Evolutionary conservation across 2,888 invertebrate genomes (phyloP), one percentile per base, ranked within the genome.

Genomic region (Schizotus pectinicornis): DNA sequence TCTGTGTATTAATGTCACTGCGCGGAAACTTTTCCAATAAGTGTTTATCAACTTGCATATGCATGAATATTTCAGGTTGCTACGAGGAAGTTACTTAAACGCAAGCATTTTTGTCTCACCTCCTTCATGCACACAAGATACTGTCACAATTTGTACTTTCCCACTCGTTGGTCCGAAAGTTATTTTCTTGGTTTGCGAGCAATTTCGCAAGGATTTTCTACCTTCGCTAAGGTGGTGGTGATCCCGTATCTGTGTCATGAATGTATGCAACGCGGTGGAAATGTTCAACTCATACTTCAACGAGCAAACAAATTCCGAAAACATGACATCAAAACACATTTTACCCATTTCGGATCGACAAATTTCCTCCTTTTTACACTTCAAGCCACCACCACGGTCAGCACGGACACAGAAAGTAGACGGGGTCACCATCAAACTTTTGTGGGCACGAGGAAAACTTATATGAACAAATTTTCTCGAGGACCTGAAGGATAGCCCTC

Each of bases 1-100:
- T 82, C 82, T 74, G 72, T 81, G 82, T 83, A 84, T 84, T 83
- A 83, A 84, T 84, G 82, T 83, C 81, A 83, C 71, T 72, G 70
- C 68, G 72, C 72, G 72, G 71, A 73, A 73, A 74, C 72, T 74
- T 74, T 74, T 73, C 72, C 75, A 73, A 72, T 73, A 70, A 72
- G 68, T 71, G 68, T 72, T 74, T 74, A 75, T 71, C 70, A 69
- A 68, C 69, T 67, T 71, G 73, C 73, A 74, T 73, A 74, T 73
- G 72, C 70, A 74, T 59, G 55, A 59, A 48, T 48, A 37, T 36
- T 66, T 67, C 62, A 70, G 66, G 67, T 71, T 69, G 69, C 67
- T 69, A 69, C 67, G 64, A 69, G 67, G 69, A 69, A 69, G 67
- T 64, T 53, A 48, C 56, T 57, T 57, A 41, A 57, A 50, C 45